phyloP scores from a whole-genome alignment of 2,113 vertebrate genomes.

The Daubentonia madagascariensis region DNA sequence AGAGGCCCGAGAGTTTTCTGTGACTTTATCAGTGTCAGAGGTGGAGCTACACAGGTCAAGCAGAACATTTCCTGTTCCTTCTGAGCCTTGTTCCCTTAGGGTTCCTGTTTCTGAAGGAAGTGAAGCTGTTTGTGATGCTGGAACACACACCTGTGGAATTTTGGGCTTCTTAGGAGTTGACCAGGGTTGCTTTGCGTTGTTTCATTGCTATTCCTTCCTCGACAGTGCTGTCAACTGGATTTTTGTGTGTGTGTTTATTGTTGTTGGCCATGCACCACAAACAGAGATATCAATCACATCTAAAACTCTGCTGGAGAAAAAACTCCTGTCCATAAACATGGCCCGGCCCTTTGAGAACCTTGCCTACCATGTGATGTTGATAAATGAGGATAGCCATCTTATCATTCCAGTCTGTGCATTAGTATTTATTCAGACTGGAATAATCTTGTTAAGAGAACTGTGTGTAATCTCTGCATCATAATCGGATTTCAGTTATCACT shows the following conservation, averaged over 20 bases:
- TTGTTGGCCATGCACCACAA: background rate
- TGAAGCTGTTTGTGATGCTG: background rate
- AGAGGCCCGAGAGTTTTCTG: background rate
- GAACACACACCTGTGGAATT: background rate
- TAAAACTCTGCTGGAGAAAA: background rate
- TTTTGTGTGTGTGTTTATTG: background rate
- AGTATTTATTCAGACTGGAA: background rate
- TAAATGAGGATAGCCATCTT: background rate
- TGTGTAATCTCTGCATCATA: background rate
- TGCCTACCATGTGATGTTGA: background rate
- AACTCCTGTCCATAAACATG: background rate
- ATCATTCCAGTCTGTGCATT: background rate
- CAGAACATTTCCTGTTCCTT: background rate
- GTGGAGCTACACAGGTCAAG: too few species aligned
- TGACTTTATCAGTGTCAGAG: background rate
- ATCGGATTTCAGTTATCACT: constrained; percentile 29
- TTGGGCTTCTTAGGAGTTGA: background rate
- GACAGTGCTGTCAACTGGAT: too few species aligned
- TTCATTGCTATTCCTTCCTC: background rate
- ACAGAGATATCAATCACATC: background rate
- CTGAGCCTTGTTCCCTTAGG: background rate
- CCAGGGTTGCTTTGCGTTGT: accelerated
- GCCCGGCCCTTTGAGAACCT: background rate
- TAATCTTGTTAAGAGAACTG: background rate
- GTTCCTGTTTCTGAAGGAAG: background rate